Conservation (phyloP, 2,113 vertebrate genomes). For the Leuciscus idus region DNA sequence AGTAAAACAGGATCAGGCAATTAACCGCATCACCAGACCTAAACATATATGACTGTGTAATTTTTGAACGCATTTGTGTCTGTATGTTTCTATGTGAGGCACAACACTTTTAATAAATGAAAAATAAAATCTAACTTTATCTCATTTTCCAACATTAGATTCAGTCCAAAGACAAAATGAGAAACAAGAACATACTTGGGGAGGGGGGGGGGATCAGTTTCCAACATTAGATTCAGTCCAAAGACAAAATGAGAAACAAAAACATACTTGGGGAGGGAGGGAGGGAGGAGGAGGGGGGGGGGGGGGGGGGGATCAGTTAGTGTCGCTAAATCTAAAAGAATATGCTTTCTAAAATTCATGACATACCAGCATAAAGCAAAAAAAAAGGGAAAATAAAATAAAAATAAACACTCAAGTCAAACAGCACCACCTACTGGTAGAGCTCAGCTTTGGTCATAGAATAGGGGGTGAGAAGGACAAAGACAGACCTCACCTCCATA, state of each 20-base stretch:
- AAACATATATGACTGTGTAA: slow-evolving; percentile 76
- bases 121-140: slow-evolving; percentile 35
- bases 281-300: not conserved
- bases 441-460: slow-evolving; percentile 80
- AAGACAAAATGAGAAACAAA: slow-evolving; percentile 59
- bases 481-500: not conserved
- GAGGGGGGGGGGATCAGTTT: not conserved
- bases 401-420: slow-evolving; percentile 71
- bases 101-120: slow-evolving; percentile 38
- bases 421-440: slow-evolving; percentile 79
- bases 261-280: slow-evolving; percentile 29
- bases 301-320: slow-evolving; percentile 44
- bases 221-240: slow-evolving; percentile 43
- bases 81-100: slow-evolving; percentile 20
- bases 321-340: slow-evolving; percentile 56
- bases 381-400: slow-evolving; percentile 50
- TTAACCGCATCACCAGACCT: slow-evolving; percentile 77
- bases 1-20: slow-evolving; percentile 64
- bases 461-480: slow-evolving; percentile 40
- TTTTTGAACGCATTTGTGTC: slow-evolving; percentile 40
- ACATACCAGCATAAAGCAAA: slow-evolving; percentile 52
- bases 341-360: slow-evolving; percentile 61
- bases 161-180: slow-evolving; percentile 61
- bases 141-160: slow-evolving; percentile 33
- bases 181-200: slow-evolving; percentile 46